Evolutionary conservation across 2,113 vertebrate species (phyloP).

Genomic region (Oryzias celebensis): DNA sequence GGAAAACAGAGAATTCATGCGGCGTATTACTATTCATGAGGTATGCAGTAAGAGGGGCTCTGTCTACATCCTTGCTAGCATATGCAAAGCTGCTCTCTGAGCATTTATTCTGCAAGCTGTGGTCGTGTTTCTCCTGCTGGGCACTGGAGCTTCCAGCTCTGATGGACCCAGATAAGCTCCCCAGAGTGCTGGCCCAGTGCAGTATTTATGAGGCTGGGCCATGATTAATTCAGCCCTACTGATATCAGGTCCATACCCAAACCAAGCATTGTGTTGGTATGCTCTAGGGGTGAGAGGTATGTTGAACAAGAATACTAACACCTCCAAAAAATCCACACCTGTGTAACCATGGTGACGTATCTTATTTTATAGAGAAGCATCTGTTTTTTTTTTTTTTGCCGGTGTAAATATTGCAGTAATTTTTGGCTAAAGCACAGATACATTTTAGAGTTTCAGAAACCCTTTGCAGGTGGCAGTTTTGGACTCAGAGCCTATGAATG

Average conservation of each 20-base stretch:
- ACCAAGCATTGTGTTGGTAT: conserved; percentile 43
- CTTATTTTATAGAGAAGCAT: conserved; percentile 1
- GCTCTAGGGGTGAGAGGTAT: conserved; percentile 41
- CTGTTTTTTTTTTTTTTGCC: conserved; percentile 1
- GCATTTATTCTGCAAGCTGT: conserved; percentile 61
- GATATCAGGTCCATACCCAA: conserved; percentile 62
- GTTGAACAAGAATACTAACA: conserved; percentile 35
- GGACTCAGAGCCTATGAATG: conserved; percentile 49
- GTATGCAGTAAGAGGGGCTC: conserved; percentile 43
- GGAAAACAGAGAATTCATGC: conserved; percentile 63
- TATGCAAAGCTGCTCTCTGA: conserved; percentile 27
- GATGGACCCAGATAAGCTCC: conserved; percentile 66
- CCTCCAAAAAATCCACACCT: conserved; percentile 33
- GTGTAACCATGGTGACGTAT: conserved; percentile 32
- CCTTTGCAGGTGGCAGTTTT: conserved; percentile 62
- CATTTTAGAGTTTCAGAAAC: conserved; percentile 29
- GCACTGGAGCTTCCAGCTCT: conserved; percentile 59
- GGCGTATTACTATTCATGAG: conserved; percentile 71
- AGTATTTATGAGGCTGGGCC: conserved; percentile 73
- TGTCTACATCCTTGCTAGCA: conserved; percentile 48
- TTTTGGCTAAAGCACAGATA: conserved; percentile 11
- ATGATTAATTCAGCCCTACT: conserved; percentile 80
- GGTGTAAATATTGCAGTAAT: conserved; percentile 1
- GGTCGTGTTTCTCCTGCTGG: conserved; percentile 74
- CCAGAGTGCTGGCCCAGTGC: conserved; percentile 59